These are phyloP conservation scores for Cichlasoma orientale DNA, from an alignment of 2,797 vertebrate genomes.

Conservation along the genomic window DNA sequence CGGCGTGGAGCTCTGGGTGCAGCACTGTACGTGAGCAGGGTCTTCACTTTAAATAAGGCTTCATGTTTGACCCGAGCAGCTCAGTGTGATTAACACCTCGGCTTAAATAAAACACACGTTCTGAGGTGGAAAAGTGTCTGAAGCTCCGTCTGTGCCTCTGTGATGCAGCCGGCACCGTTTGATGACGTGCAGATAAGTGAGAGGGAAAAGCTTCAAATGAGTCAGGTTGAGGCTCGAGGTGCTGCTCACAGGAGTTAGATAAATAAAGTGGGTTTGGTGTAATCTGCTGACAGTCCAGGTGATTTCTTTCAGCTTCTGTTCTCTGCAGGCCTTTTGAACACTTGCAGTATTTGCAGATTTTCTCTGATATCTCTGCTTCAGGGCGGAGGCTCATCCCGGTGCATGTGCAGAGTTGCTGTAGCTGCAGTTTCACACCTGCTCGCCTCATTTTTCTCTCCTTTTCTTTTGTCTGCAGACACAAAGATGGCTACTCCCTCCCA, in stretches of 20 bases:
- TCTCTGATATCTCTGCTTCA: slow-evolving; percentile 2
- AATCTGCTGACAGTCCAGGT: background rate
- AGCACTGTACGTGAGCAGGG: background rate
- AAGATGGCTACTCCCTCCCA: slow-evolving; percentile 64
- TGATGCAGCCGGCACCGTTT: background rate
- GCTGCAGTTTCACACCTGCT: background rate
- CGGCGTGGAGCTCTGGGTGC: background rate
- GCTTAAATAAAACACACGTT: background rate
- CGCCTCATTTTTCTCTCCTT: background rate
- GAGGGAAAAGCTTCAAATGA: background rate
- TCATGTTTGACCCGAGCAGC: background rate
- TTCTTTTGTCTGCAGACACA: slow-evolving; percentile 38
- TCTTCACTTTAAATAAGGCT: background rate
- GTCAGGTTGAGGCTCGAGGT: background rate
- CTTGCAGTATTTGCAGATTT: slow-evolving; percentile 1
- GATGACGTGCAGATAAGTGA: background rate
- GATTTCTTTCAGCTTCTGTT: background rate
- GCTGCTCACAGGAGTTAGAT: background rate
- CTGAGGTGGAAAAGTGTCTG: background rate
- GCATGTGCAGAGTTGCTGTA: slow-evolving; percentile 1
- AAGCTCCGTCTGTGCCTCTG: background rate
- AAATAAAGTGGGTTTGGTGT: background rate
- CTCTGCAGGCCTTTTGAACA: background rate
- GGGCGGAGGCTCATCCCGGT: background rate
- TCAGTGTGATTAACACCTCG: background rate